Percentiles rank a stretch among this genome's conserved stretches.
Evolutionary conservation across 2,888 invertebrate species (phyloP).

Genomic region (Malthinus seriepunctatus): DNA sequence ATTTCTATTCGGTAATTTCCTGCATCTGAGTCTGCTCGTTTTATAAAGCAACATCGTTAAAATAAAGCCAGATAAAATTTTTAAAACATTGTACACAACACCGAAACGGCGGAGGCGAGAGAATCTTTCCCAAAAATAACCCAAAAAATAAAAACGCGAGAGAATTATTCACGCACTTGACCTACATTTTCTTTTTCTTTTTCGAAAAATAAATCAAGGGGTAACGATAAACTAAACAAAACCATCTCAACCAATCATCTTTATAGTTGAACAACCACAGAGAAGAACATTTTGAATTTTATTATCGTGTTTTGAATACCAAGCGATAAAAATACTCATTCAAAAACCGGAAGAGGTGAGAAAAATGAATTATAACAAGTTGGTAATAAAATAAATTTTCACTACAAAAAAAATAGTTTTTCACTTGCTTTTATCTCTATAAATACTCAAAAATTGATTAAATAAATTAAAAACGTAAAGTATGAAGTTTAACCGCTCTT

Average conservation of each 20-base stretch:
- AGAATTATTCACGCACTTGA: not conserved
- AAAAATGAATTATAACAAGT: constrained; percentile 20
- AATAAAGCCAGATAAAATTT: constrained; percentile 1
- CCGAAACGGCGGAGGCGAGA: no score
- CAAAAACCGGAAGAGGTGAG: constrained; percentile 24
- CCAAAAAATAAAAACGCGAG: not conserved
- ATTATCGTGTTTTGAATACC: constrained; percentile 24
- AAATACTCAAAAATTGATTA: no score
- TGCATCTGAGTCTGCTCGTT: no score
- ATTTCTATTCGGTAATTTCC: not conserved
- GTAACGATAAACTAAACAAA: constrained; percentile 20
- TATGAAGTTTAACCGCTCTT: no score
- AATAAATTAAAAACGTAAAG: no score
- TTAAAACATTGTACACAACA: not conserved
- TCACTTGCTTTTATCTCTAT: no score
- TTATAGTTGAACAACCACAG: constrained; percentile 4
- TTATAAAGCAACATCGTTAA: not conserved
- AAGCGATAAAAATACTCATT: constrained; percentile 19
- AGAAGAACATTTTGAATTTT: constrained; percentile 19
- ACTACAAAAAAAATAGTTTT: no score
- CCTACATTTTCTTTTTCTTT: not conserved
- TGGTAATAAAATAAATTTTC: no score
- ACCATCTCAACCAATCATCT: constrained; percentile 20
- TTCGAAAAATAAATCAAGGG: constrained; percentile 18
- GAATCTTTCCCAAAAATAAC: no score